Evolutionary conservation across 2,797 vertebrate species (phyloP).

Genomic region (Muraenolepis orangiensis): DNA sequence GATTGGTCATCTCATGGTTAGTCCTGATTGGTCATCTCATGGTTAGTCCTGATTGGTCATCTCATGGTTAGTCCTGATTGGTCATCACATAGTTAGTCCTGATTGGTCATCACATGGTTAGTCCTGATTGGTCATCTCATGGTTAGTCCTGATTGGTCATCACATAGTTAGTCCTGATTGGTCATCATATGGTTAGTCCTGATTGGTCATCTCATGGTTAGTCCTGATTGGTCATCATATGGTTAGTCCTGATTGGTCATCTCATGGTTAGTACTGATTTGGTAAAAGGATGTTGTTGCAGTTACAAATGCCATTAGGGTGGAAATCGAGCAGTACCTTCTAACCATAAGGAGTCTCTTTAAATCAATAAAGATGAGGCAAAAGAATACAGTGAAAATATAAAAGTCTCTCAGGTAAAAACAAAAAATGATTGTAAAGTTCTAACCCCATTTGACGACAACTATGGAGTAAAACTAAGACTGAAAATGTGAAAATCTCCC

Average conservation of each 20-base stretch:
- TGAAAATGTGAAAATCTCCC: neutral
- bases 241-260: neutral
- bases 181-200: neutral
- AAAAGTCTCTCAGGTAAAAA: neutral
- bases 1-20: neutral
- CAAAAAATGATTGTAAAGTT: no score
- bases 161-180: neutral
- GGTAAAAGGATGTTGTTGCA: neutral
- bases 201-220: neutral
- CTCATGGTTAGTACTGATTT: neutral
- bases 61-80: neutral
- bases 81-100: neutral
- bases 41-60: neutral
- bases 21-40: neutral
- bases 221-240: neutral
- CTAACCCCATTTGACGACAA: neutral
- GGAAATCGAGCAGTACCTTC: neutral
- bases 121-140: neutral
- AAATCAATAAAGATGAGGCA: neutral
- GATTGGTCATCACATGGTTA: neutral
- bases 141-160: neutral
- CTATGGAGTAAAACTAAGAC: neutral
- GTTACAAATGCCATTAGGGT: neutral
- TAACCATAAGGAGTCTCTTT: no score
- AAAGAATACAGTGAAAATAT: neutral